Evolutionary conservation across 1,140 invertebrate genomes (phyloP).

Genomic region (Ruditapes philippinarum): DNA sequence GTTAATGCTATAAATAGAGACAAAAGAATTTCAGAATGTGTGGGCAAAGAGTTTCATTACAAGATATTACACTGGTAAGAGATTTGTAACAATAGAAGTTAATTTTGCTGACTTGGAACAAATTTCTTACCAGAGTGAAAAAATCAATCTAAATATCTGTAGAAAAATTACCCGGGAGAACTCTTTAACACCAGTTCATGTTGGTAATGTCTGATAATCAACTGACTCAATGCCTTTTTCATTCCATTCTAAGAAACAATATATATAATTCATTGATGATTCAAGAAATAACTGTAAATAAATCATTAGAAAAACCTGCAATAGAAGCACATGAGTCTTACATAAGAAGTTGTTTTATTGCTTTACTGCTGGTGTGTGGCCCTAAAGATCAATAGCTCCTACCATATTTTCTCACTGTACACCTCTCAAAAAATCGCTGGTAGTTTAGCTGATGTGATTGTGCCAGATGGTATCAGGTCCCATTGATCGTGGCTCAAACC

Average conservation of each 20-base stretch:
- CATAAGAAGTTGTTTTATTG: not conserved
- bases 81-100: too few species aligned
- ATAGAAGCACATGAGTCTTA: not conserved
- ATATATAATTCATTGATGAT: constrained; percentile 1
- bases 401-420: not conserved
- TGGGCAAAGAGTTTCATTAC: too few species aligned
- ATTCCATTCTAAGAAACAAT: not conserved
- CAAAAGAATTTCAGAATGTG: too few species aligned
- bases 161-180: too few species aligned
- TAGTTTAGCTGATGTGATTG: not conserved
- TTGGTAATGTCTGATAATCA: not conserved
- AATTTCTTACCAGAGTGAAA: too few species aligned
- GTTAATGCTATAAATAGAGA: too few species aligned
- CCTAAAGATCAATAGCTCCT: not conserved
- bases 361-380: not conserved
- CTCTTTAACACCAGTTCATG: too few species aligned
- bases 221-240: too few species aligned
- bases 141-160: too few species aligned
- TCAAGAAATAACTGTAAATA: not conserved
- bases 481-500: not conserved
- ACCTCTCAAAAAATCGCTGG: not conserved
- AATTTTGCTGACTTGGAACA: too few species aligned
- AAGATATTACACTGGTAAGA: too few species aligned
- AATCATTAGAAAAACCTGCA: not conserved
- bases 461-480: not conserved